These are phyloP conservation scores for Drosophila formosana DNA, from an alignment of 2,888 invertebrate species.

Conservation along the genomic window DNA sequence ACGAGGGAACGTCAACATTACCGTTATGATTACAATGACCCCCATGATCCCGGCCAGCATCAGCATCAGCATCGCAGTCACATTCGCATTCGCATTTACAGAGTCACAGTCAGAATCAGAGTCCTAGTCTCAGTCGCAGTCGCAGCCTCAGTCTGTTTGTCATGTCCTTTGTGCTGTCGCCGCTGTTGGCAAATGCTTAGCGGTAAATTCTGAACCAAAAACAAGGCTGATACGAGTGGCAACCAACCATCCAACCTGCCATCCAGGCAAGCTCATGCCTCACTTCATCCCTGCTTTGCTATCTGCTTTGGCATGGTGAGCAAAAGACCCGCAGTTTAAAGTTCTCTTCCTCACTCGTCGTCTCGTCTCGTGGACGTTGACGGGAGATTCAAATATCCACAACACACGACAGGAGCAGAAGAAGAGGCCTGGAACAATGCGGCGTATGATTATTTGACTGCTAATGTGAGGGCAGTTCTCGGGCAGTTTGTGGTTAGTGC, in stretches of 20 bases:
- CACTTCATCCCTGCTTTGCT: constrained; percentile 36
- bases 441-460: constrained; percentile 75
- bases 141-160: constrained; percentile 29
- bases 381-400: constrained; percentile 50
- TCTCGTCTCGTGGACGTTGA: constrained; percentile 55
- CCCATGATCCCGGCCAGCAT: constrained; percentile 76
- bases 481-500: constrained; percentile 53
- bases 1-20: constrained; percentile 56
- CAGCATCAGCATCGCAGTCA: background rate
- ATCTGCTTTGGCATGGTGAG: constrained; percentile 32
- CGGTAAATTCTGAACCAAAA: constrained; percentile 60
- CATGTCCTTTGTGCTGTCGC: constrained; percentile 68
- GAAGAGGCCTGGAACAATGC: constrained; percentile 61
- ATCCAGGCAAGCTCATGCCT: constrained; percentile 28
- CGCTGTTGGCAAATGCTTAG: constrained; percentile 71
- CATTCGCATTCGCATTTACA: constrained; percentile 5
- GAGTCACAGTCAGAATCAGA: constrained; percentile 5
- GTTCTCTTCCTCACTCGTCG: constrained; percentile 51
- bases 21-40: constrained; percentile 80
- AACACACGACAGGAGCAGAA: constrained; percentile 37
- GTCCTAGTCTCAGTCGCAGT: constrained; percentile 13
- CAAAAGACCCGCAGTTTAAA: constrained; percentile 68
- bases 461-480: constrained; percentile 53
- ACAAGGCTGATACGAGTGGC: constrained; percentile 21
- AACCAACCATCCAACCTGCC: constrained; percentile 32